These are phyloP conservation scores for Cercopithecus mona DNA, from an alignment of 2,113 vertebrate genomes.

Conservation along the genomic window DNA sequence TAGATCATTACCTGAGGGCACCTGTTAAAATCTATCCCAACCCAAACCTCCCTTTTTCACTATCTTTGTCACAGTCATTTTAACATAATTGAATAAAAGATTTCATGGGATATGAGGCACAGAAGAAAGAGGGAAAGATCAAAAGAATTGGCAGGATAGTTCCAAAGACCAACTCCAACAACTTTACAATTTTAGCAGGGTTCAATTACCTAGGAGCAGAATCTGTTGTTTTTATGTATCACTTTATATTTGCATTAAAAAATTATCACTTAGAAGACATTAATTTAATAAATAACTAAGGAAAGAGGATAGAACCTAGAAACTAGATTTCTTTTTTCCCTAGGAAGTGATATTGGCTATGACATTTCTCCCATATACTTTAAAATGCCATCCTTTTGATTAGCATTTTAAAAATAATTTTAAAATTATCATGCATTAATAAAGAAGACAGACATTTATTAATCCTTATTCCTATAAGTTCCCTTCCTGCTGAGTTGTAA, in stretches of 20 bases:
- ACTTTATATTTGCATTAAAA: not conserved
- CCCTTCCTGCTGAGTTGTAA: not conserved
- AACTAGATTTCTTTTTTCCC: not conserved
- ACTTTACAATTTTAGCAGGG: not conserved
- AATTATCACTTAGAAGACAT: not conserved
- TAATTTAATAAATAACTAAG: not conserved
- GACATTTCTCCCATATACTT: not conserved
- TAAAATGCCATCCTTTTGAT: not conserved
- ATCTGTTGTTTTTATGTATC: not conserved
- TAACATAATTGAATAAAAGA: not conserved
- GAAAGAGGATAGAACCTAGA: not conserved
- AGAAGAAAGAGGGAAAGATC: not conserved
- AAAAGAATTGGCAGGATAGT: not conserved
- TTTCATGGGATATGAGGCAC: not conserved
- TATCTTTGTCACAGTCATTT: not conserved
- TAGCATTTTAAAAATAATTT: constrained; percentile 22
- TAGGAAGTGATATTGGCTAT: not conserved
- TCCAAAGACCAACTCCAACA: not conserved
- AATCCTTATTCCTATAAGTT: not conserved
- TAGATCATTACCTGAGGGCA: not conserved
- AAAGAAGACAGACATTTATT: not conserved
- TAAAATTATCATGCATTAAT: not conserved
- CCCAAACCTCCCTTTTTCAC: not conserved
- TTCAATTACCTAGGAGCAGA: not conserved
- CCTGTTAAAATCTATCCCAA: not conserved